Base-by-base conservation (phyloP, 2,888 invertebrate species). In the Caenorhabditis doughertyi region DNA sequence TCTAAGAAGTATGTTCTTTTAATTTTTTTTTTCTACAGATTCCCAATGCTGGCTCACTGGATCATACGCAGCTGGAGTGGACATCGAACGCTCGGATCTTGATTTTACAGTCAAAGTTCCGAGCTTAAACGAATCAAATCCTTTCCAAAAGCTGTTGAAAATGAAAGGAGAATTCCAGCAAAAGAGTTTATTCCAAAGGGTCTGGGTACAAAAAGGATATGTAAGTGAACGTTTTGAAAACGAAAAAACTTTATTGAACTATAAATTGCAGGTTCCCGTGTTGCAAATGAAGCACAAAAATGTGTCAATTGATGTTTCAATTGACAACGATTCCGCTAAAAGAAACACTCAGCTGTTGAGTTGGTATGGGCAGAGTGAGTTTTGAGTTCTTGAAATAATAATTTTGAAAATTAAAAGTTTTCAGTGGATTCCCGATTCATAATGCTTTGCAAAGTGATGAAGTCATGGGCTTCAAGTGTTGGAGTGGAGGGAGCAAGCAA, bases 341-440 rank as follows among this genome's bases (percentile, higher is more conserved):
- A 32, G 74, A 58, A 76, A 76, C 35, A 76, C 74, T 7, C 56
- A 67, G 39, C 13, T 76, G 27, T 18, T 76, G 18, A 39, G 27
- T 9, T 76, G 21, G 51, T 76, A 76, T 16, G 67, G 60, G 1
- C 67, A 76, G 27, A 1, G 74, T 76, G 27, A 67, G 74, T 65
- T n/a, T n/a, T n/a, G n/a, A n/a, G n/a, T n/a, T n/a, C n/a, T n/a
- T n/a, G n/a, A n/a, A n/a, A n/a, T n/a, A n/a, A n/a, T n/a, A n/a
- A n/a, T n/a, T n/a, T n/a, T n/a, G n/a, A n/a, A n/a, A n/a, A n/a
- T n/a, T n/a, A n/a, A n/a, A n/a, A n/a, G n/a, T 42, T 60, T 71
- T 58, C 71, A 71, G 71, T 60, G 18, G 72, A 72, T n/a, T 1
- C 51, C 11, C 27, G 62, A 4, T 72, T 72, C 27, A 35, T 27